Evolutionary conservation across 2,113 vertebrate genomes (phyloP), one percentile per base, ranked within the genome.

Genomic region (Ellobius talpinus): DNA sequence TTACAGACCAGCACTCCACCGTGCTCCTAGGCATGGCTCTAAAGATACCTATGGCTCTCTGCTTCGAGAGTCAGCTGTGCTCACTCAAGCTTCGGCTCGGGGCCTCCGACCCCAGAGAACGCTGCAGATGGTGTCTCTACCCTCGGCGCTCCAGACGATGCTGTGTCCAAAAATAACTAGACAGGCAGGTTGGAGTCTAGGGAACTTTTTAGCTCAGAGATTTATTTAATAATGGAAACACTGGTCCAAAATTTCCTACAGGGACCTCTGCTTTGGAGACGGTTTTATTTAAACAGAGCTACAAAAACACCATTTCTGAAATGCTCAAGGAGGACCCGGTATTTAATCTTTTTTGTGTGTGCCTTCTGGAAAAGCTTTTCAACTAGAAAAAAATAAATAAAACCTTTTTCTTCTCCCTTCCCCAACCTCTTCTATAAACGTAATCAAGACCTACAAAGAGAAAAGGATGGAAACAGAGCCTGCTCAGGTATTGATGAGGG

Each of bases 231-330:
- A 86, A 96, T 87, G 97, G 97, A 98, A 97, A 96, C 77, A 65
- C 58, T 91, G 89, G 90, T 93, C 97, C 65, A 45, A 79, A 94
- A 76, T 95, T 96, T 97, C 95, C 97, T 97, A 86, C 93, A 72
- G 96, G 96, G 89, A 45, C 77, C 94, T 97, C 93, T 84, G 89
- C 94, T 95, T 96, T 97, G 96, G 95, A 95, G 91, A 85, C 89
- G 91, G 72, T 63, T 97, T 96, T 97, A 96, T 97, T 96, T 98
- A 96, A 96, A 92, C 90, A 91, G 52, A 88, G 36, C 61, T 95
- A 92, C 95, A 96, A 96, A 97, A 97, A 97, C 95, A 95, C 33
- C 93, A 79, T 96, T 97, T 97, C 81, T 97, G 97, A 93, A 96
- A 96, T 92, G 96, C 66, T 97, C 88, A 89, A 24, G 63, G 82